Conservation (phyloP, 2,113 vertebrate genomes). For the Fregata magnificens region DNA sequence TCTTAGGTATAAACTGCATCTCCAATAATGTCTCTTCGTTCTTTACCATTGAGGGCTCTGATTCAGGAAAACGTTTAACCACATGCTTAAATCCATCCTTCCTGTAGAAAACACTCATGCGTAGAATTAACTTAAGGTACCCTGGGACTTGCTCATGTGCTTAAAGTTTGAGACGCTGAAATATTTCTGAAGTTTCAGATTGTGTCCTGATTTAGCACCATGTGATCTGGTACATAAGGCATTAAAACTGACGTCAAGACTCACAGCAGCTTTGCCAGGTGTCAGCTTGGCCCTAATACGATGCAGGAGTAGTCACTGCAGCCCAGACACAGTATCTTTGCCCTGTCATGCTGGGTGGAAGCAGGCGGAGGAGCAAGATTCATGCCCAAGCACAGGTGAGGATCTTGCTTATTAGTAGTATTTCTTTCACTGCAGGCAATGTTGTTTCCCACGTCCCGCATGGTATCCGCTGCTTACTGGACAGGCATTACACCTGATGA, state of each 20-base stretch:
- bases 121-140: not conserved
- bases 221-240: not conserved
- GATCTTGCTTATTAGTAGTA: not conserved
- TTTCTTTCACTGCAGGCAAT: not conserved
- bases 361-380: not conserved
- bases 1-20: not conserved
- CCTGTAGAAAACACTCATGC: not conserved
- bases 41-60: not conserved
- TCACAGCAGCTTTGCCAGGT: not conserved
- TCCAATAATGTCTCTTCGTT: not conserved
- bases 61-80: conserved; percentile 38
- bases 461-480: not conserved
- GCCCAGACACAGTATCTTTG: accelerated
- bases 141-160: not conserved
- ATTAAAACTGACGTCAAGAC: not conserved
- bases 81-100: conserved; percentile 10
- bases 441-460: not conserved
- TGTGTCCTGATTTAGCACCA: not conserved
- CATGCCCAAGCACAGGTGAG: not conserved
- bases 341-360: too few relatives aligned
- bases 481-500: not conserved
- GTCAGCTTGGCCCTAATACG: not conserved
- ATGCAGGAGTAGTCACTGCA: not conserved
- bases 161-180: conserved; percentile 2
- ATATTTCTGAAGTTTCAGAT: not conserved